A percentile compares a stretch with the other conserved stretches of the same genome.
These are phyloP conservation scores for Argopecten irradians DNA, from an alignment of 1,140 invertebrate genomes.

Conservation along the genomic window DNA sequence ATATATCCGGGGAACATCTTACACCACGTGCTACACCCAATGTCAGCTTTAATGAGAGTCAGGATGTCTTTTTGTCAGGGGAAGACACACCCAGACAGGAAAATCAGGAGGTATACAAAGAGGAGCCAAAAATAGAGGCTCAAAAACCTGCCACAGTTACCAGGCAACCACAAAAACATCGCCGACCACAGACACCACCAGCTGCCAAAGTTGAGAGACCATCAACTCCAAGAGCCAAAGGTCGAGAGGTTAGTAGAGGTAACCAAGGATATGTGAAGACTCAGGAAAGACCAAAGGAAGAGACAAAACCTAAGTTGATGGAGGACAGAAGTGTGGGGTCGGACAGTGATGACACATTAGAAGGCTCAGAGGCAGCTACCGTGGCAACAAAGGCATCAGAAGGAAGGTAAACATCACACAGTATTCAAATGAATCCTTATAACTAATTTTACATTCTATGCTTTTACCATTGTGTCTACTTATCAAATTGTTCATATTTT, in stretches of 20 bases:
- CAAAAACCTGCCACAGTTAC: conserved; percentile 23
- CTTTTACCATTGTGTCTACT: neutral
- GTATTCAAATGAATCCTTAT: neutral
- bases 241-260: conserved; percentile 34
- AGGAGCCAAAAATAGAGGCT: neutral
- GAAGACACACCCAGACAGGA: conserved; percentile 45
- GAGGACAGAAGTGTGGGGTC: conserved; percentile 51
- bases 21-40: conserved; percentile 45
- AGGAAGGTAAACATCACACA: conserved; percentile 51
- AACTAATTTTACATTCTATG: neutral
- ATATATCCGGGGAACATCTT: conserved; percentile 44
- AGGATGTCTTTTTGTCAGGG: conserved; percentile 46
- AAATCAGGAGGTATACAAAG: neutral
- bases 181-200: neutral
- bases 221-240: conserved; percentile 35
- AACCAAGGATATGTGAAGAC: neutral
- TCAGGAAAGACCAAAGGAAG: conserved; percentile 37
- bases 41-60: conserved; percentile 41
- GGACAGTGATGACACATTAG: conserved; percentile 54
- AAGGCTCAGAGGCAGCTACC: conserved; percentile 52
- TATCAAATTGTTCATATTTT: neutral
- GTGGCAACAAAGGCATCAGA: conserved; percentile 58
- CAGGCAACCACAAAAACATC: neutral
- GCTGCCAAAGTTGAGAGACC: conserved; percentile 31
- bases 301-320: conserved; percentile 1